A percentile compares a stretch with the other conserved stretches of the same genome.
Conservation (phyloP, 2,113 vertebrate genomes). For the Hyperopisus bebe region DNA sequence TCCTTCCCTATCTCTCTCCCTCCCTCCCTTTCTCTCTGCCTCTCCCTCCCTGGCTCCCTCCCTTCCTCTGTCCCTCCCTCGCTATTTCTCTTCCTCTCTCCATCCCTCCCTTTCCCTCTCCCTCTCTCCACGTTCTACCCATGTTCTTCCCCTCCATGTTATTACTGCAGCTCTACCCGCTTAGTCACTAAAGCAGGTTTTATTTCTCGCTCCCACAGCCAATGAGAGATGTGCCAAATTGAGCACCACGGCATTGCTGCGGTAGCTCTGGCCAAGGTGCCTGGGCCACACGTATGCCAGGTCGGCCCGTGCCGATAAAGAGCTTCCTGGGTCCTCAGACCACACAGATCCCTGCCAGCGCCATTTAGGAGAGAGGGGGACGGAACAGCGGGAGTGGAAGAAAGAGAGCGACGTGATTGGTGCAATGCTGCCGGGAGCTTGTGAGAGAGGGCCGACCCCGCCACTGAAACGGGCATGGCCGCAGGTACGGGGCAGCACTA, state of each 20-base stretch:
- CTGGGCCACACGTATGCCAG: conserved; percentile 9
- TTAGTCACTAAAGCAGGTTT: conserved; percentile 33
- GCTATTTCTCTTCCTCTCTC: not conserved
- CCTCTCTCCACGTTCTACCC: not conserved
- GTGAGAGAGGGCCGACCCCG: not conserved
- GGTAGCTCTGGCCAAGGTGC: conserved; percentile 17
- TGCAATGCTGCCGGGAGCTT: not conserved
- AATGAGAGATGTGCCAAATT: conserved; percentile 21
- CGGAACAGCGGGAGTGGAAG: not conserved
- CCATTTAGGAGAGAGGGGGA: not conserved
- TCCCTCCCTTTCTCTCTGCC: not conserved
- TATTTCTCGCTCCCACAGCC: conserved; percentile 35
- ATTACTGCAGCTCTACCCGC: conserved; percentile 29
- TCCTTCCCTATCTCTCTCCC: not conserved
- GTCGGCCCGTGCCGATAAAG: not conserved
- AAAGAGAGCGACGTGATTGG: not conserved
- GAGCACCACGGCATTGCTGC: conserved; percentile 23
- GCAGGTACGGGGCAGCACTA: not conserved
- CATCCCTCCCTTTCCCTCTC: not conserved
- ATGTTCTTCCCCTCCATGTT: conserved; percentile 16
- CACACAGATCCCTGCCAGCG: not conserved
- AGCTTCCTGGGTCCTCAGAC: not conserved
- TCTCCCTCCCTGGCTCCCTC: not conserved
- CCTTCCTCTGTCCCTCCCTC: not conserved
- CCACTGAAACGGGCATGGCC: not conserved